Evolutionary conservation across 2,113 vertebrate genomes (phyloP).

Genomic region (Eleginops maclovinus): DNA sequence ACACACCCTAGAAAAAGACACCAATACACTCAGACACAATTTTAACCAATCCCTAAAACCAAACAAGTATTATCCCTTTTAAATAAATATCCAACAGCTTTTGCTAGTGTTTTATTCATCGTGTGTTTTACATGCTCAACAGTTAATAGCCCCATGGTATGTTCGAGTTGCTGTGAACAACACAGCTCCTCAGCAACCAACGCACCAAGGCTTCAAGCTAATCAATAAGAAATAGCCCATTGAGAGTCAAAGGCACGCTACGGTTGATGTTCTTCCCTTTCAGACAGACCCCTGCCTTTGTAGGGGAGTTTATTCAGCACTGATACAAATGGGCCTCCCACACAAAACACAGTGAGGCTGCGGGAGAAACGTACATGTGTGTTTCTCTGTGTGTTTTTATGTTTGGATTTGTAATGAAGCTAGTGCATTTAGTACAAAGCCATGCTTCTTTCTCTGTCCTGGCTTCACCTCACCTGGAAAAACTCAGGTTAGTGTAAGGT

Average conservation of each 20-base stretch:
- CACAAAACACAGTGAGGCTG: slow-evolving; percentile 24
- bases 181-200: slow-evolving; percentile 30
- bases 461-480: not conserved
- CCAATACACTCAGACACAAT: slow-evolving; percentile 3
- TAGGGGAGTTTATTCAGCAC: slow-evolving; percentile 49
- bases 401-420: slow-evolving; percentile 6
- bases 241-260: slow-evolving; percentile 49
- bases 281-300: slow-evolving; percentile 46
- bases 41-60: not conserved
- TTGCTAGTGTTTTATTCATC: not conserved
- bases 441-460: not conserved
- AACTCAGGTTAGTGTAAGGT: not conserved
- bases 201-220: slow-evolving; percentile 15
- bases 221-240: slow-evolving; percentile 62
- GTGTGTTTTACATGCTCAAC: slow-evolving; percentile 5
- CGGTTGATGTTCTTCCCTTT: slow-evolving; percentile 51
- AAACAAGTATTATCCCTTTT: not conserved
- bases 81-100: not conserved
- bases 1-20: slow-evolving; percentile 2
- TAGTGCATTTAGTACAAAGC: not conserved
- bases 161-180: slow-evolving; percentile 12
- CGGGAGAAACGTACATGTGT: slow-evolving; percentile 25
- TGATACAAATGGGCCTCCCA: slow-evolving; percentile 54
- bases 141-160: not conserved
- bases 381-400: not conserved